Conservation (phyloP, 2,113 vertebrate species). For the Collichthys lucidus region DNA sequence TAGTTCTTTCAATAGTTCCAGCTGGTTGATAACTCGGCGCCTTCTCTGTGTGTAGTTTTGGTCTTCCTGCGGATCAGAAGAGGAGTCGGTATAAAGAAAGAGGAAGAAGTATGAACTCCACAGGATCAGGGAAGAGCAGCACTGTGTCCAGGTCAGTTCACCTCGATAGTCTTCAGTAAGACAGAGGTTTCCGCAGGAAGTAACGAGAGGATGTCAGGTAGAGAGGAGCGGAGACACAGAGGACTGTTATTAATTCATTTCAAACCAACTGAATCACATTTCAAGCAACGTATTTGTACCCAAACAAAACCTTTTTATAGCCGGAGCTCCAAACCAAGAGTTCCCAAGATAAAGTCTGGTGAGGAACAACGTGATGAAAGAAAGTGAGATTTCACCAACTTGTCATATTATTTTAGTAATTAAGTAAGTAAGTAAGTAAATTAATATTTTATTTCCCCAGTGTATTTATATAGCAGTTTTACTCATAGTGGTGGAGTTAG, state of each 20-base stretch:
- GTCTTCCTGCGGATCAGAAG: constrained; percentile 89
- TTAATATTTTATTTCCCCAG: too few species aligned
- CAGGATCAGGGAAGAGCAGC: constrained; percentile 96
- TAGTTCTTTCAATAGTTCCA: background rate
- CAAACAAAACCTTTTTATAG: background rate
- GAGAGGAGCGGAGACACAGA: constrained; percentile 6
- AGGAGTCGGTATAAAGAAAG: constrained; percentile 92
- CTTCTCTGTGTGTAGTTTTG: constrained; percentile 80
- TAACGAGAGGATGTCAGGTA: background rate
- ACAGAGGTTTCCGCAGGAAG: constrained; percentile 8
- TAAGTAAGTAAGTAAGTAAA: too few species aligned
- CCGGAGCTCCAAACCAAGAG: background rate
- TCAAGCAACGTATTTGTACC: background rate
- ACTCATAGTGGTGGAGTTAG: background rate
- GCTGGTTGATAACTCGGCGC: background rate
- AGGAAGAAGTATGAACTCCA: constrained; percentile 97
- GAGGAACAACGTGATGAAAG: background rate
- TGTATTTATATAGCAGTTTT: background rate
- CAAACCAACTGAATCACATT: constrained; percentile 2
- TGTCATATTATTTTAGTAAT: background rate
- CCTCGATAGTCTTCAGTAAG: background rate
- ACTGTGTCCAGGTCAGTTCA: constrained; percentile 93
- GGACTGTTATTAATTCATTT: constrained; percentile 18
- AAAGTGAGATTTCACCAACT: background rate
- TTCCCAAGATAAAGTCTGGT: background rate